phyloP scores from a whole-genome alignment of 1,140 invertebrate genomes.

The Pseudomyrmex gracilis region DNA sequence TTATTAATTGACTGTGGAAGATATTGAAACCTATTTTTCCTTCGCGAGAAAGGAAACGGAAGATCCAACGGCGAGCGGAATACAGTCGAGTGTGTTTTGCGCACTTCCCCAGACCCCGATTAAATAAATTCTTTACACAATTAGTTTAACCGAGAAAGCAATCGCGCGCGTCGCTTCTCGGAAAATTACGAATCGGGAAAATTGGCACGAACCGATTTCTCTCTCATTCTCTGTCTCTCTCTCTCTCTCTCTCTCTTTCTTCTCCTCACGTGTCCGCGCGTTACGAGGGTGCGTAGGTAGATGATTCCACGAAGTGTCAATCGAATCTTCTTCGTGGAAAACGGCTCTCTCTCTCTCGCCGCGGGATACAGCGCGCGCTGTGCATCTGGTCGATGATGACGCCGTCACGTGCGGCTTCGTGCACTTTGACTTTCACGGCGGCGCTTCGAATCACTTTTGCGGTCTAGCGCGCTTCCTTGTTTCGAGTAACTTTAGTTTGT shows the following conservation, averaged over 20 bases:
- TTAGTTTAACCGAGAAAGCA: conserved; percentile 37
- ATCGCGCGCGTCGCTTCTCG: conserved; percentile 21
- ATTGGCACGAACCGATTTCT: conserved; percentile 27
- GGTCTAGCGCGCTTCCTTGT: neutral
- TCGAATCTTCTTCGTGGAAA: conserved; percentile 62
- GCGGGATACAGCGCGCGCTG: conserved; percentile 14
- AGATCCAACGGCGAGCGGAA: neutral
- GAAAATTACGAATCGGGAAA: conserved; percentile 47
- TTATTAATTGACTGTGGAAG: neutral
- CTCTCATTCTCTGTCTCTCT: conserved; percentile 2
- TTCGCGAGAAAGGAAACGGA: neutral
- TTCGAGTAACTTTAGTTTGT: no score
- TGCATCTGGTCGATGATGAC: conserved; percentile 35
- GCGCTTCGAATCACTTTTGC: conserved; percentile 12
- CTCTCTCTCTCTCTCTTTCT: conserved; percentile 30
- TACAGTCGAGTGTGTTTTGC: conserved; percentile 25
- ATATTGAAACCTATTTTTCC: no score
- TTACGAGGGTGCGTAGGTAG: conserved; percentile 50
- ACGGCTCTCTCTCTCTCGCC: neutral
- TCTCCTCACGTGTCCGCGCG: conserved; percentile 12
- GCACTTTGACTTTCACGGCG: conserved; percentile 28
- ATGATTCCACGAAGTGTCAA: conserved; percentile 48
- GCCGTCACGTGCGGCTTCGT: neutral
- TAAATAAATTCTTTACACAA: conserved; percentile 54
- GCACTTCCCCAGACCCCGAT: conserved; percentile 28